Evolutionary conservation across 2,888 invertebrate species (phyloP).

Genomic region (Fragum whitleyi): DNA sequence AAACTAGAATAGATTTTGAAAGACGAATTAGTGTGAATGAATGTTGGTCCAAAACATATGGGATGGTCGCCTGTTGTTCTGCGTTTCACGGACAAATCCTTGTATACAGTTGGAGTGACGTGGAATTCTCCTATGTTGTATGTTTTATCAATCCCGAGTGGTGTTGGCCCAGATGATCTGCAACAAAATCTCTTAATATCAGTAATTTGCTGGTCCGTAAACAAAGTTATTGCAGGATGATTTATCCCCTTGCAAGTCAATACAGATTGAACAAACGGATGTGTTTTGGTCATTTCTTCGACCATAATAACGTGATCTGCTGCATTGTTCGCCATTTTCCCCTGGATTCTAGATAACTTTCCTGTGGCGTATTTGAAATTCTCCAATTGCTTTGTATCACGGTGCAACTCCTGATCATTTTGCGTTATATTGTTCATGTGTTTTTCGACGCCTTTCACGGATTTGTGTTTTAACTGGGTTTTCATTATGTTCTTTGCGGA

Average conservation of each 20-base stretch:
- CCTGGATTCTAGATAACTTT: too few relatives aligned
- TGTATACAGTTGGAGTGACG: slow-evolving; percentile 44
- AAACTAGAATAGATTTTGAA: slow-evolving; percentile 27
- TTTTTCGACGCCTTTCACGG: slow-evolving; percentile 31
- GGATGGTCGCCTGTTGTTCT: not conserved
- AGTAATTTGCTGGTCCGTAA: slow-evolving; percentile 35
- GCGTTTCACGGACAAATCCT: slow-evolving; percentile 38
- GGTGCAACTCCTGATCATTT: slow-evolving; percentile 1
- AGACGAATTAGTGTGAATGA: slow-evolving; percentile 28
- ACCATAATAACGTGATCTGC: slow-evolving; percentile 51
- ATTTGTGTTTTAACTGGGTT: slow-evolving; percentile 11
- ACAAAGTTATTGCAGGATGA: slow-evolving; percentile 43
- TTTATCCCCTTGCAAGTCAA: slow-evolving; percentile 30
- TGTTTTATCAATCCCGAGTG: slow-evolving; percentile 51
- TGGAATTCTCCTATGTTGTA: slow-evolving; percentile 51
- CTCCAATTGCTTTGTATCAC: slow-evolving; percentile 21
- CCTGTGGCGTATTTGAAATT: slow-evolving; percentile 28
- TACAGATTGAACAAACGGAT: slow-evolving; percentile 45
- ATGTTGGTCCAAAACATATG: not conserved
- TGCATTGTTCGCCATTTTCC: not conserved
- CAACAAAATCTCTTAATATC: slow-evolving; percentile 53
- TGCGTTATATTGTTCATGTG: slow-evolving; percentile 13
- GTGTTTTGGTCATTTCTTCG: slow-evolving; percentile 52
- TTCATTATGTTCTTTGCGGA: not conserved
- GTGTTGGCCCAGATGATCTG: slow-evolving; percentile 1